phyloP scores from a whole-genome alignment of 2,113 vertebrate genomes.

The Callionymus lyra region DNA sequence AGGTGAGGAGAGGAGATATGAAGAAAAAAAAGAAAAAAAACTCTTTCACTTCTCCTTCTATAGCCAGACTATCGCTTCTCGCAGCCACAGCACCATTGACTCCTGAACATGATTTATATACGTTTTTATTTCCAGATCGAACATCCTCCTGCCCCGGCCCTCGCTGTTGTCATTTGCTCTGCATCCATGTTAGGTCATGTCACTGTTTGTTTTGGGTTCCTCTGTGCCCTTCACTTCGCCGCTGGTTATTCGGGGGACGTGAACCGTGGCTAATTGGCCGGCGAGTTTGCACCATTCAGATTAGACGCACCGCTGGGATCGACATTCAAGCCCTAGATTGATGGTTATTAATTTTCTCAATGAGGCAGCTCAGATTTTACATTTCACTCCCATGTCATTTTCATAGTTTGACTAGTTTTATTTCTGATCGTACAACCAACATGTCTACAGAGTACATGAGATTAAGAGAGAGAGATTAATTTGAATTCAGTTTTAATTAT shows the following conservation, averaged over 20 bases:
- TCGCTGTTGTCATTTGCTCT: conserved; percentile 46
- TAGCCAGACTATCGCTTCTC: conserved; percentile 31
- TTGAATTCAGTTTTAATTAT: too few relatives aligned
- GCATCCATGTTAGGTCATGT: conserved; percentile 43
- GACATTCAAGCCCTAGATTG: conserved; percentile 41
- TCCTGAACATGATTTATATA: too few relatives aligned
- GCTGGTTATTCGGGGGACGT: conserved; percentile 52
- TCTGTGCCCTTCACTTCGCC: conserved; percentile 48
- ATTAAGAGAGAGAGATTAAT: too few relatives aligned
- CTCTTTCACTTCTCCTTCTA: conserved; percentile 60
- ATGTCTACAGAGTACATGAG: too few relatives aligned
- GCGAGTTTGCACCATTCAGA: conserved; percentile 50
- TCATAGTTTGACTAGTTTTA: background rate
- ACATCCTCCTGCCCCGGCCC: conserved; percentile 14
- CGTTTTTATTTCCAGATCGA: too few relatives aligned
- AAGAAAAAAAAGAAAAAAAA: conserved; percentile 45
- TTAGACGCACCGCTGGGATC: conserved; percentile 60
- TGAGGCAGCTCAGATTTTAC: conserved; percentile 23
- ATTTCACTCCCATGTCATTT: conserved; percentile 4
- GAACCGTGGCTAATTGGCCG: conserved; percentile 57
- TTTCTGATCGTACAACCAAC: too few relatives aligned
- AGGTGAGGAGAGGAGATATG: conserved; percentile 55
- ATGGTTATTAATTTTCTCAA: conserved; percentile 44
- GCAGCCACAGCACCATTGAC: conserved; percentile 42
- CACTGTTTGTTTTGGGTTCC: conserved; percentile 52